Conservation (phyloP, 64 coral and sea anemone species). For the Pocillopora verrucosa region DNA sequence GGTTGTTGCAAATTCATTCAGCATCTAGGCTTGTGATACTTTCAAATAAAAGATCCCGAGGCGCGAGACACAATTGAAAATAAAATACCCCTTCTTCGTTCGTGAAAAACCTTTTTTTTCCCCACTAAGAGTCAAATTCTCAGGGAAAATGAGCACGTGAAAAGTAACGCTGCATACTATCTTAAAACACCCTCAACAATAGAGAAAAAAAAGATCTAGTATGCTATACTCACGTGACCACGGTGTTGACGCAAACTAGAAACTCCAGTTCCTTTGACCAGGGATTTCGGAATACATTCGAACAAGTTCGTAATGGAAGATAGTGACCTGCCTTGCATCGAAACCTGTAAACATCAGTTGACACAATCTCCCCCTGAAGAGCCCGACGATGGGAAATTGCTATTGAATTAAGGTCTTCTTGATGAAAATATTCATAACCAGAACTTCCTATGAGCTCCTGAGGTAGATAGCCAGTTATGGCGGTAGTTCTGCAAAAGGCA, state of each 20-base stretch:
- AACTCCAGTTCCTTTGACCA: conserved; percentile 79
- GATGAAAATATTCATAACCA: conserved; percentile 76
- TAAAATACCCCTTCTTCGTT: too few species aligned
- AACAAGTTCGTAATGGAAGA: conserved; percentile 35
- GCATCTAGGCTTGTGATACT: too few species aligned
- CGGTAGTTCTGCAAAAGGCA: conserved; percentile 35
- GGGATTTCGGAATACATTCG: conserved; percentile 53
- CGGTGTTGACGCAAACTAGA: conserved; percentile 41
- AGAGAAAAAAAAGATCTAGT: neutral
- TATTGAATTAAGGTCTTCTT: conserved; percentile 54
- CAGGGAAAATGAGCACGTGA: too few species aligned
- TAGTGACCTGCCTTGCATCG: conserved; percentile 72
- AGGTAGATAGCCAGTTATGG: conserved; percentile 76
- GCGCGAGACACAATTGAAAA: too few species aligned
- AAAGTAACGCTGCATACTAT: neutral
- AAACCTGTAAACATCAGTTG: conserved; percentile 33
- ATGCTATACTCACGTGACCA: conserved; percentile 5
- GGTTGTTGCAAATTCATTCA: too few species aligned
- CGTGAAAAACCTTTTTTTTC: too few species aligned
- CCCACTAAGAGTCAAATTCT: too few species aligned
- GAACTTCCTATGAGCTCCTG: conserved; percentile 80
- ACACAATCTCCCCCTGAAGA: conserved; percentile 6
- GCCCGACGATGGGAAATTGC: conserved; percentile 43
- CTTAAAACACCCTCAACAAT: neutral
- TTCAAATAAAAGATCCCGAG: too few species aligned